Base-by-base conservation (phyloP, 2,888 invertebrate genomes). In the Seira ritae region DNA sequence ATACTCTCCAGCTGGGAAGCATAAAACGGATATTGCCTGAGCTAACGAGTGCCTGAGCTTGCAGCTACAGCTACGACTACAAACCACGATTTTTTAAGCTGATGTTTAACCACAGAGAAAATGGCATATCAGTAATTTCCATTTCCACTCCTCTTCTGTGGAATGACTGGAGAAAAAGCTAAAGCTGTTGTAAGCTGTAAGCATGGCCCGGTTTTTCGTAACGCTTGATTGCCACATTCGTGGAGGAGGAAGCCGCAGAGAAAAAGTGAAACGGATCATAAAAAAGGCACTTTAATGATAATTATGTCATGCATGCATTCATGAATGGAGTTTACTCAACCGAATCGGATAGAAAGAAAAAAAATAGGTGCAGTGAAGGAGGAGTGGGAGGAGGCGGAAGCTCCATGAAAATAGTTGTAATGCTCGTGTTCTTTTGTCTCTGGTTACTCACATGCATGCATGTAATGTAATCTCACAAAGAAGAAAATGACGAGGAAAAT, bases 241-340 rank as follows among this genome's bases (percentile, higher is more conserved):
- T n/a, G n/a, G n/a, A 8, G 42, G 42, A 42, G 42, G 42, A 42
- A 42, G 42, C 42, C 42, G 12, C 42, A 42, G 6, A 42, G 42
- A 8, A 42, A 12, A 42, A 42, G 42, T 42, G 42, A 55, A 55
- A 55, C 3, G 55, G 55, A 55, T 55, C 55, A 8, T 55, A 55
- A 55, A 12, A 12, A 42, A 55, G 31, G 55, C 6, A 55, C 6
- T 55, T 55, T 55, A 55, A 55, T 55, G 55, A 55, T 55, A 8
- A 55, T 55, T 3, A 12, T 55, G 55, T 55, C 55, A 55, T 55
- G 55, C 55, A 55, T 55, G 55, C 55, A 55, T 55, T 55, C 55
- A 55, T 55, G 55, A 55, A 55, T 55, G 55, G 55, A 31, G 55
- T 55, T 12, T 8, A 55, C 15, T 55, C 55, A 8, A 3, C 6